These are phyloP conservation scores for Patella ulyssiponensis DNA, from an alignment of 2,888 invertebrate genomes.

Conservation along the genomic window DNA sequence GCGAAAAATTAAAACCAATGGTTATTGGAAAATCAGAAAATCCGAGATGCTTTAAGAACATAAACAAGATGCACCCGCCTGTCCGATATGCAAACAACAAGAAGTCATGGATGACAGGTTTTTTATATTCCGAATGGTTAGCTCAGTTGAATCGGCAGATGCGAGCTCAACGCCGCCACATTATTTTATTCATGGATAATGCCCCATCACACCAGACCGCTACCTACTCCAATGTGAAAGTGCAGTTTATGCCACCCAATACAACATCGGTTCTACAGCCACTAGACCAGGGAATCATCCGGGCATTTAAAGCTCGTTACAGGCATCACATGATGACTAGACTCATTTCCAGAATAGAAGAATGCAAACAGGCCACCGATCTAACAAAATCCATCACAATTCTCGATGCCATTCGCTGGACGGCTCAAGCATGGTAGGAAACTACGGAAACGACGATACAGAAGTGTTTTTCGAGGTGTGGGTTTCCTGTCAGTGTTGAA, in stretches of 20 bases:
- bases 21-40: conserved; percentile 39
- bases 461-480: no score
- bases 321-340: background rate
- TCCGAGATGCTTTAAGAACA: conserved; percentile 38
- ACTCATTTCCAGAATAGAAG: background rate
- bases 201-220: no score
- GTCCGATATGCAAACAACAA: conserved; percentile 32
- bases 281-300: no score
- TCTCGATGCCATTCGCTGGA: no score
- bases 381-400: no score
- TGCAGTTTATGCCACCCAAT: no score
- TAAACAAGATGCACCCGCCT: conserved; percentile 25
- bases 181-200: conserved; percentile 27
- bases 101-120: conserved; percentile 40
- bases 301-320: background rate
- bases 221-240: no score
- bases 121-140: conserved; percentile 33
- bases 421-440: no score
- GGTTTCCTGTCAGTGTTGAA: no score
- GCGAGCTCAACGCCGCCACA: conserved; percentile 20
- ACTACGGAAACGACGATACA: no score
- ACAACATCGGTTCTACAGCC: background rate
- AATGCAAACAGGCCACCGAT: background rate
- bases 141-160: conserved; percentile 22
- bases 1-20: conserved; percentile 43